Evolutionary conservation across 2,888 invertebrate species (phyloP), one percentile per base, ranked within the genome.

Genomic region (Blera fallax): DNA sequence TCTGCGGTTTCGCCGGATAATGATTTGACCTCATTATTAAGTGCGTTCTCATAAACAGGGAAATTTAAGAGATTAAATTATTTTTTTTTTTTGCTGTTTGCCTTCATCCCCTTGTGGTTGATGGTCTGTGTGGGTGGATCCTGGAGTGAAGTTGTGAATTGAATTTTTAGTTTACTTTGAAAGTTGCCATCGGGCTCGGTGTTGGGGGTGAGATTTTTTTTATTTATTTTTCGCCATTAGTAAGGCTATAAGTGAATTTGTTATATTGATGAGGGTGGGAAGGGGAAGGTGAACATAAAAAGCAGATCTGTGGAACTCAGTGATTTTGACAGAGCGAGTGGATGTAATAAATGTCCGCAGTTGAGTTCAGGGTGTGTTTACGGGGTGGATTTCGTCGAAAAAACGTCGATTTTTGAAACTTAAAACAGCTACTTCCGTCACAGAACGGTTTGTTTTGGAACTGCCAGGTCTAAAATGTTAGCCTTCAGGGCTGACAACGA

Each of bases 1-100:
- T 78, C 62, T 80, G 84, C 74, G 84, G 80, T 84, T 80, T 58
- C 70, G 65, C 56, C 50, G 85, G 72, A 81, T 85, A 85, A 85
- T 85, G 85, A 85, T 85, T 85, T 85, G 85, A 81, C 81, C 85
- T 81, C 85, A 85, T 85, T 85, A 81, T 85, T 76, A 81, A 85
- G 85, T 85, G 85, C 81, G 85, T 85, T 72, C 76, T 80, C 70
- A 80, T 84, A 80, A 84, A 84, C 84, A 84, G 74, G 52, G 43
- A 76, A 84, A 84, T 84, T 80, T 84, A 80, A 76, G 64, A 84
- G 84, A 84, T 80, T 84, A 76, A 84, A 70, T 84, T 76, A 70
- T 84, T 60, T 32, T 27, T 34, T 40, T 32, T 45, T 7, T 40
- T 34, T 50, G 7, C 27, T 64, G 8, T 24, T 32, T 24, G 7